phyloP scores from a whole-genome alignment of 2,797 vertebrate species.

The Gobionotothen gibberifrons region DNA sequence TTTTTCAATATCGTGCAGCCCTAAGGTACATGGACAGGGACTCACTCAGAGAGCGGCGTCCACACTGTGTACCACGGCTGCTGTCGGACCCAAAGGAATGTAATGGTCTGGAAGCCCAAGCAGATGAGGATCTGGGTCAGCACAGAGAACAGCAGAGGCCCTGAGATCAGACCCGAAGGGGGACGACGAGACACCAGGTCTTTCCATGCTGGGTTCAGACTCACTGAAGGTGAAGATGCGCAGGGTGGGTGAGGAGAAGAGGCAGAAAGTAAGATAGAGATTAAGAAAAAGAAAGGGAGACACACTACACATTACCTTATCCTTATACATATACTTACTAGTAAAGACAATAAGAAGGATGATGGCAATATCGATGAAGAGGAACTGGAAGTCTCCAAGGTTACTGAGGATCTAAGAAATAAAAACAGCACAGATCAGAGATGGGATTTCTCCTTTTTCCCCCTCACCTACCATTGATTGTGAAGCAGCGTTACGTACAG shows the following conservation, averaged over 20 bases:
- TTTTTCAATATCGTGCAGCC: no score
- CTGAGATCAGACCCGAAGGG: conserved; percentile 96
- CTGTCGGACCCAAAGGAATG: conserved; percentile 91
- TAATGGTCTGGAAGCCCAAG: conserved; percentile 90
- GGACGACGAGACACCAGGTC: conserved; percentile 93
- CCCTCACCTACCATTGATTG: neutral
- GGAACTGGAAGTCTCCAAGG: conserved; percentile 97
- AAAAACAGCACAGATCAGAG: conserved; percentile 17
- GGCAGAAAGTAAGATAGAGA: neutral
- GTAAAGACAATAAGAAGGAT: conserved; percentile 97
- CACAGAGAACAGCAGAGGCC: conserved; percentile 93
- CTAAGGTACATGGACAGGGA: neutral
- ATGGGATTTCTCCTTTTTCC: neutral
- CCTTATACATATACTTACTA: conserved; percentile 87
- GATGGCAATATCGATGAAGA: conserved; percentile 98
- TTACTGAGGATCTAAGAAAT: conserved; percentile 91
- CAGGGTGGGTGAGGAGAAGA: neutral
- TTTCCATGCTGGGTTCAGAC: conserved; percentile 96
- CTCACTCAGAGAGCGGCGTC: conserved; percentile 88
- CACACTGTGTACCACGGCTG: conserved; percentile 91
- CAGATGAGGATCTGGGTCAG: conserved; percentile 95
- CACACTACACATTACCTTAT: neutral
- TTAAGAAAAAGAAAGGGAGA: neutral
- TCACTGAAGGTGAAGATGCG: conserved; percentile 84
- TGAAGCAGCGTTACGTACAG: conserved; percentile 82